Percentiles rank a stretch among this genome's conserved stretches.
These are phyloP conservation scores for Temnothorax rugatulus DNA, from an alignment of 2,888 invertebrate genomes.

Conservation along the genomic window DNA sequence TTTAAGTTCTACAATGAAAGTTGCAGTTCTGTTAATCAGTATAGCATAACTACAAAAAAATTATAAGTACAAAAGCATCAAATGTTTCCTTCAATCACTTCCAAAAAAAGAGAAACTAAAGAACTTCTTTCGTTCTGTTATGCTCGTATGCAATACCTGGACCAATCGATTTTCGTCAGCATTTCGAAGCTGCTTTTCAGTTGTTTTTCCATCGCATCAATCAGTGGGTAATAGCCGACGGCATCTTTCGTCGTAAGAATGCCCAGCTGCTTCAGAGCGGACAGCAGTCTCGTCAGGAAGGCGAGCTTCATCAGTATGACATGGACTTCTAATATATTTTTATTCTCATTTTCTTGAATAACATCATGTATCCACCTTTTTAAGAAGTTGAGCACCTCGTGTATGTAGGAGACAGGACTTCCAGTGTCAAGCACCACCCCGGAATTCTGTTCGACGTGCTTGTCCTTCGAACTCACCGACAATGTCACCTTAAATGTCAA, in stretches of 20 bases:
- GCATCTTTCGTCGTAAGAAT: constrained; percentile 52
- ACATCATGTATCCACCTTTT: constrained; percentile 65
- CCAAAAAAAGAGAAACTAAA: background rate
- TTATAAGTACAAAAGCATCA: background rate
- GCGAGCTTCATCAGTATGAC: constrained; percentile 73
- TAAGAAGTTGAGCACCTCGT: constrained; percentile 68
- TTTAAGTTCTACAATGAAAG: background rate
- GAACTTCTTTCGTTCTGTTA: background rate
- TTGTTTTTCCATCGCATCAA: constrained; percentile 63
- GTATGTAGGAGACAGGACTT: constrained; percentile 35
- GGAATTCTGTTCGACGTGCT: background rate
- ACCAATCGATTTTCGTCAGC: constrained; percentile 65
- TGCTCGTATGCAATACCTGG: background rate
- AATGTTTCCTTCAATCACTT: background rate
- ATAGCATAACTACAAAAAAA: background rate
- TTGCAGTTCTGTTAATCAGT: constrained; percentile 5
- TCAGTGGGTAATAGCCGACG: constrained; percentile 60
- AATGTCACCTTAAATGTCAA: constrained; percentile 3
- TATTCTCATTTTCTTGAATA: constrained; percentile 58
- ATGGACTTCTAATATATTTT: constrained; percentile 3
- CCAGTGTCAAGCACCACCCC: no score
- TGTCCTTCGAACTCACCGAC: background rate
- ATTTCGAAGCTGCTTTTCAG: constrained; percentile 65
- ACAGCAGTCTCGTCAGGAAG: constrained; percentile 75
- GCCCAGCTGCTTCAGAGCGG: constrained; percentile 76